phyloP scores from a whole-genome alignment of 1,140 invertebrate species.

The Nixonia krombeini region DNA sequence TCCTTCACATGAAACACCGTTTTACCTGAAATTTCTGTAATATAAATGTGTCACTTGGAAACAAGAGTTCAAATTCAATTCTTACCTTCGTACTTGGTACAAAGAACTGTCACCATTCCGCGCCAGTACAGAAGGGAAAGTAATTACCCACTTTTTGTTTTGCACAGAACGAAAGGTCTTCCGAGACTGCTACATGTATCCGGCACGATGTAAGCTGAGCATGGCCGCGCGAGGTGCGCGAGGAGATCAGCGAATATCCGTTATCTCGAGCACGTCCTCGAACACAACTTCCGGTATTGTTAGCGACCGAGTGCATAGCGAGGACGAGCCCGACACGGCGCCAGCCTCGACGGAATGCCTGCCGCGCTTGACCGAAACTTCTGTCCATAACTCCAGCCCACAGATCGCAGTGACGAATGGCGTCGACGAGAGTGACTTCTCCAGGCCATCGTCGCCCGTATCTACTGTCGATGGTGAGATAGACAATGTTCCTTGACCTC shows the following conservation, averaged over 20 bases:
- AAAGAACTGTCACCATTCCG: too few species aligned
- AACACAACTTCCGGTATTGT: constrained; percentile 96
- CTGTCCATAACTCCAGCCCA: constrained; percentile 31
- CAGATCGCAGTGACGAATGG: constrained; percentile 44
- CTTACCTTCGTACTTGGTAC: too few species aligned
- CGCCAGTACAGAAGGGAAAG: too few species aligned
- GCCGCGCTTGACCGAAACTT: constrained; percentile 59
- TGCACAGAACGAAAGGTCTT: constrained; percentile 69
- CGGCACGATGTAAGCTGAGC: constrained; percentile 73
- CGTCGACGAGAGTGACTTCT: constrained; percentile 39
- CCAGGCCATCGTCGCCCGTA: constrained; percentile 55
- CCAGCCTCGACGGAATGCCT: constrained; percentile 70
- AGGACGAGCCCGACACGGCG: constrained; percentile 87
- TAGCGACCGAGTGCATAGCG: constrained; percentile 92
- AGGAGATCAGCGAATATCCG: constrained; percentile 88
- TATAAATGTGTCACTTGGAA: too few species aligned
- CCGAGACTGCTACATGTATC: constrained; percentile 78
- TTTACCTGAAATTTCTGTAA: too few species aligned
- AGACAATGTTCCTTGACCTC: too few species aligned
- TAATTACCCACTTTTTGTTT: constrained; percentile 11
- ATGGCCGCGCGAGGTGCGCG: constrained; percentile 76
- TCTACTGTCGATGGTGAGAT: constrained; percentile 60
- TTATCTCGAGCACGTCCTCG: constrained; percentile 92
- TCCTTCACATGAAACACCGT: too few species aligned
- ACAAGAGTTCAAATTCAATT: too few species aligned